Evolutionary conservation across 2,888 invertebrate genomes (phyloP).

Genomic region (Coelogynopora nodosa): DNA sequence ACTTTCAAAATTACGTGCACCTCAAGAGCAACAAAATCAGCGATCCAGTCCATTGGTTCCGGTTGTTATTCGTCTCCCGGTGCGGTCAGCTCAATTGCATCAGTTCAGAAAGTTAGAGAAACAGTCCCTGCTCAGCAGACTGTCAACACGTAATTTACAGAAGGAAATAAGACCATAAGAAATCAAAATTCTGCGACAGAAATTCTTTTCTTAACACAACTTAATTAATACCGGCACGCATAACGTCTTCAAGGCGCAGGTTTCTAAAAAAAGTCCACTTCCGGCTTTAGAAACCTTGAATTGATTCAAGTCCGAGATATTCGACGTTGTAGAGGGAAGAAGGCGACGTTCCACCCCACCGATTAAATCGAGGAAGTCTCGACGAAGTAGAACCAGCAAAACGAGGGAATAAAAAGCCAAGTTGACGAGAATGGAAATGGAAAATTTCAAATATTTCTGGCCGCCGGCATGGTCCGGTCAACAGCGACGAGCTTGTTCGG

Average conservation of each 20-base stretch:
- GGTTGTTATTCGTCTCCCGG: background rate
- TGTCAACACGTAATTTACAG: background rate
- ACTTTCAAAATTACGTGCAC: background rate
- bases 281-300: background rate
- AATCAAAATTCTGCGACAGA: background rate
- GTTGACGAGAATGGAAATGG: constrained; percentile 34
- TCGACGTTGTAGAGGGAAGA: background rate
- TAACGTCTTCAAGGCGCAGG: background rate
- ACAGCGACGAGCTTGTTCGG: background rate
- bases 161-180: background rate
- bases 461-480: constrained; percentile 33
- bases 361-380: background rate
- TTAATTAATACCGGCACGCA: background rate
- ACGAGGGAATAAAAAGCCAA: background rate
- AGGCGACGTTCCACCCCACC: constrained; percentile 12
- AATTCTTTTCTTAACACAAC: background rate
- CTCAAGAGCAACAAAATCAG: background rate
- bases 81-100: background rate
- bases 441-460: constrained; percentile 42
- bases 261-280: background rate
- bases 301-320: too few relatives aligned
- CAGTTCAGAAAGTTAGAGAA: background rate
- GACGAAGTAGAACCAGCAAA: background rate
- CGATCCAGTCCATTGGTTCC: background rate
- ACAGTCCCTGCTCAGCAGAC: background rate